Conservation (phyloP, 1,140 invertebrate species). For the Procambarus virginalis region DNA sequence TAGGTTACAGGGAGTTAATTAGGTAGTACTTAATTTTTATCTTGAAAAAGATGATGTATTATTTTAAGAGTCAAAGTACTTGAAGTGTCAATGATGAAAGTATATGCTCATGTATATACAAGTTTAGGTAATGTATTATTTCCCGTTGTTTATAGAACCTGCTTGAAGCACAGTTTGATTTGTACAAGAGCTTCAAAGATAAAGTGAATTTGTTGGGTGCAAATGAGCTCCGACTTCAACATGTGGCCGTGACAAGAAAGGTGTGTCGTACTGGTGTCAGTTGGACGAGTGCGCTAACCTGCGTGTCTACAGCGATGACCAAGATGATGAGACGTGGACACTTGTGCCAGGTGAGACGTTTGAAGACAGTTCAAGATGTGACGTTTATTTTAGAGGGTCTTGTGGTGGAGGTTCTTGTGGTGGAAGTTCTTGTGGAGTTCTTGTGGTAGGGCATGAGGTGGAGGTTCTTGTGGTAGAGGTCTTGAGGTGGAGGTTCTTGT, state of each 20-base stretch:
- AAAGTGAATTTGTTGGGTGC: slow-evolving; percentile 89
- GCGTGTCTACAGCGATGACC: slow-evolving; percentile 93
- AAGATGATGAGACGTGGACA: slow-evolving; percentile 96
- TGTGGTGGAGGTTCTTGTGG: no score
- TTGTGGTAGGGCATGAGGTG: no score
- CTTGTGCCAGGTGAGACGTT: slow-evolving; percentile 85
- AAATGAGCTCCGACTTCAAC: slow-evolving; percentile 86
- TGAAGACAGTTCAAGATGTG: no score
- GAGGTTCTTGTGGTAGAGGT: no score
- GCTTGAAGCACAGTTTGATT: slow-evolving; percentile 95
- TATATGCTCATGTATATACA: no score
- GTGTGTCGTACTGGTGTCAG: slow-evolving; percentile 94
- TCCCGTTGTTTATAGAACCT: slow-evolving; percentile 81
- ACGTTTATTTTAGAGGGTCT: background rate
- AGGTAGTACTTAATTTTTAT: no score
- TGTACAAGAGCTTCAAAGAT: slow-evolving; percentile 93
- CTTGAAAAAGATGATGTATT: no score
- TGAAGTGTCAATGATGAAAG: no score
- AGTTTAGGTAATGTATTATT: background rate
- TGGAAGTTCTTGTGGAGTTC: no score
- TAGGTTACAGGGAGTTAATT: no score
- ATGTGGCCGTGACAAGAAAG: slow-evolving; percentile 90
- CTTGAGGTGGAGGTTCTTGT: no score
- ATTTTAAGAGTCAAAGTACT: no score
- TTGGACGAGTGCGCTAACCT: slow-evolving; percentile 92